These are phyloP conservation scores for Tolypeutes matacus DNA, from an alignment of 2,797 vertebrate species.

Conservation along the genomic window DNA sequence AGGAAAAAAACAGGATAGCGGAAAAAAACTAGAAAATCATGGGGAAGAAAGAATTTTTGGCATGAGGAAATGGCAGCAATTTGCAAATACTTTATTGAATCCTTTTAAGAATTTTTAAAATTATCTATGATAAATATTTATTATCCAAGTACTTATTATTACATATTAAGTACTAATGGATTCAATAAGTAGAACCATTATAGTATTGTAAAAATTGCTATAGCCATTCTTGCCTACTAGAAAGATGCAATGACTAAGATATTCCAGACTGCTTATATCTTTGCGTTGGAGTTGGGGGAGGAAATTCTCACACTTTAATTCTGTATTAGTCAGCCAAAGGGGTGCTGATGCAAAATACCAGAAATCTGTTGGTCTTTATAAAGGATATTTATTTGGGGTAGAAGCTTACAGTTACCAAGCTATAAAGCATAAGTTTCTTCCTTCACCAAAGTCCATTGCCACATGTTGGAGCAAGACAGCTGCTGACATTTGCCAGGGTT, in stretches of 20 bases:
- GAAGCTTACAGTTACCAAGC: too few species aligned
- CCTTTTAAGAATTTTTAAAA: slow-evolving; percentile 22
- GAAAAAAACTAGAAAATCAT: slow-evolving; percentile 42
- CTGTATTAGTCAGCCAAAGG: too few species aligned
- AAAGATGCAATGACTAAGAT: not conserved
- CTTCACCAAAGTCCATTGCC: too few species aligned
- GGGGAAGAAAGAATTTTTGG: slow-evolving; percentile 15
- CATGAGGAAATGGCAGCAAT: slow-evolving; percentile 17
- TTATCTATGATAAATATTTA: not conserved
- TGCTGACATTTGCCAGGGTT: too few species aligned
- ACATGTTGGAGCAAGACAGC: too few species aligned
- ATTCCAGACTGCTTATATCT: not conserved
- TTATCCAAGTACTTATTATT: slow-evolving; percentile 40
- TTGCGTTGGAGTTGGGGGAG: not conserved
- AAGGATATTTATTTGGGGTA: too few species aligned
- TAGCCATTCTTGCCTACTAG: slow-evolving; percentile 10
- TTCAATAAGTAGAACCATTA: slow-evolving; percentile 32
- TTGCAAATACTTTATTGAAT: slow-evolving; percentile 50
- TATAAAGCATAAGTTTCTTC: too few species aligned
- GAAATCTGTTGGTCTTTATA: too few species aligned
- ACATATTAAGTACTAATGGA: not conserved
- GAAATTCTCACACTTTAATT: not conserved
- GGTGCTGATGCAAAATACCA: too few species aligned
- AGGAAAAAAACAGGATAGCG: not conserved
- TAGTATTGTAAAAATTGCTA: slow-evolving; percentile 53